These are phyloP conservation scores for Drosophila oshimai DNA, from an alignment of 1,140 invertebrate genomes.

Conservation along the genomic window DNA sequence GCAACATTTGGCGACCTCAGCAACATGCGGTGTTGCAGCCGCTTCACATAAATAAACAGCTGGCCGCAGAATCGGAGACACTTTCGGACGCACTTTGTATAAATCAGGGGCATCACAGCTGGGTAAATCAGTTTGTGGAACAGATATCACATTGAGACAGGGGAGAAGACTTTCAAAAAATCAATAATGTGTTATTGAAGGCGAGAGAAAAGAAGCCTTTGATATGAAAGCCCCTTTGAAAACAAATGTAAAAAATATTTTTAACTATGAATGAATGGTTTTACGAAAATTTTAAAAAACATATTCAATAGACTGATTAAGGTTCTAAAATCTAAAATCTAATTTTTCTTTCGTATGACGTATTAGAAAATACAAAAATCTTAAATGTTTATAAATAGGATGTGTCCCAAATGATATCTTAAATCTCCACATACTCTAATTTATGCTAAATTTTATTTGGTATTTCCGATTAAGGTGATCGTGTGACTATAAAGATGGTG, in stretches of 20 bases:
- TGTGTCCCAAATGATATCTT: too few species aligned
- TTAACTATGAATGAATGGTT: too few species aligned
- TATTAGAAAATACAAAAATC: too few species aligned
- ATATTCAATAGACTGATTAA: too few species aligned
- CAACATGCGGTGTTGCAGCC: constrained; percentile 61
- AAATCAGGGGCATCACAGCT: constrained; percentile 16
- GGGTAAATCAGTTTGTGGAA: not conserved
- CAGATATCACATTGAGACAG: not conserved
- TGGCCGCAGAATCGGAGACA: constrained; percentile 49
- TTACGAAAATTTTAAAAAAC: too few species aligned
- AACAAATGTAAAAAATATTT: too few species aligned
- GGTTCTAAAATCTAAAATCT: not conserved
- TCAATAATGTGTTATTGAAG: not conserved
- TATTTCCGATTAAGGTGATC: constrained; percentile 2
- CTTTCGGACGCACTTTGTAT: constrained; percentile 7
- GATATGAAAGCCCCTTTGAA: too few species aligned
- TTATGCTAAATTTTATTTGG: not conserved
- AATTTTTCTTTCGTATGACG: not conserved
- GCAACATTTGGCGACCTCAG: constrained; percentile 46
- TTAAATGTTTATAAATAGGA: too few species aligned
- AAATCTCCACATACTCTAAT: not conserved
- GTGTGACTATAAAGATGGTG: too few species aligned
- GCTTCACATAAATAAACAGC: constrained; percentile 70
- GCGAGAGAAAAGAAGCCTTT: too few species aligned
- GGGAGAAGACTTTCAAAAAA: not conserved